These are phyloP conservation scores for Synchiropus splendidus DNA, from an alignment of 2,113 vertebrate species.

Conservation along the genomic window DNA sequence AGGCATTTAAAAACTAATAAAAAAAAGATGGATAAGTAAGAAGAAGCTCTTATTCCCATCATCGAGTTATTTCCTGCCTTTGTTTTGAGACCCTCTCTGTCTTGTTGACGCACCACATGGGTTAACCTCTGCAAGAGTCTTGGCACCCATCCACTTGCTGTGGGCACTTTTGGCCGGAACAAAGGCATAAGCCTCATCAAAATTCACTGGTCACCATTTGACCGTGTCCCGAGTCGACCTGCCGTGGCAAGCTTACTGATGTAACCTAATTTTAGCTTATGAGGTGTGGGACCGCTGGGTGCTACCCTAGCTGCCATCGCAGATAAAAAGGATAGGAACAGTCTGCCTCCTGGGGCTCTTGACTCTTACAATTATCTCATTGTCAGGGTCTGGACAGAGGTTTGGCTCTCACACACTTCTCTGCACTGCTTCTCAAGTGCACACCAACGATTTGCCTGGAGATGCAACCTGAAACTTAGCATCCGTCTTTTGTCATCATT, in stretches of 20 bases:
- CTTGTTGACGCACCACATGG: no score
- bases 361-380: conserved; percentile 58
- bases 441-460: conserved; percentile 3
- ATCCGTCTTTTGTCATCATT: no score
- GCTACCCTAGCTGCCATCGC: conserved; percentile 60
- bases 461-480: conserved; percentile 37
- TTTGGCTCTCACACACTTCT: conserved; percentile 43
- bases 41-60: no score
- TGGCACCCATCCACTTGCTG: no score
- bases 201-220: conserved; percentile 26
- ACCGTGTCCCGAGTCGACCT: conserved; percentile 44
- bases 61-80: no score
- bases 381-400: conserved; percentile 51
- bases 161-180: not conserved
- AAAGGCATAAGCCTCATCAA: not conserved
- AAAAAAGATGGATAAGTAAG: no score
- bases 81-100: no score
- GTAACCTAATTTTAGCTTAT: conserved; percentile 60
- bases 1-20: no score
- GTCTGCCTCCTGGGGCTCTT: conserved; percentile 29
- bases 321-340: conserved; percentile 41
- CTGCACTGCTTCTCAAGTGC: conserved; percentile 38
- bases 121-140: no score
- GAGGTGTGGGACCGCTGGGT: conserved; percentile 61
- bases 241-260: conserved; percentile 40